Percentiles rank a stretch among this genome's conserved stretches.
Evolutionary conservation across 2,113 vertebrate genomes (phyloP).

Genomic region (Muntiacus muntjak): DNA sequence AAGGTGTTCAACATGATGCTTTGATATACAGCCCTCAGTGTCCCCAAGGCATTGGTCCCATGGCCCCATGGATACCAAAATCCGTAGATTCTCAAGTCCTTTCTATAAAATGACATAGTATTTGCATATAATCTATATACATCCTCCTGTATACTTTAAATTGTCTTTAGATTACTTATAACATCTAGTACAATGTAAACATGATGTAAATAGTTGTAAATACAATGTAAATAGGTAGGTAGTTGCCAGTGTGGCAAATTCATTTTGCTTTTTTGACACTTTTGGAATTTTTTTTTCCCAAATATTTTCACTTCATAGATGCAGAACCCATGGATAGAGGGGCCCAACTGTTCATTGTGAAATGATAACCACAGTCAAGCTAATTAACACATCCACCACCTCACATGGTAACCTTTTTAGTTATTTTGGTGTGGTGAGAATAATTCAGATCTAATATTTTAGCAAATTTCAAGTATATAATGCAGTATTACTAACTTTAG

Average conservation of each 20-base stretch:
- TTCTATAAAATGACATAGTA: neutral
- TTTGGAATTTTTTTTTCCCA: neutral
- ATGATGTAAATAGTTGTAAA: neutral
- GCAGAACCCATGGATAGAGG: neutral
- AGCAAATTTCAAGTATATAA: neutral
- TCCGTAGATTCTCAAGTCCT: neutral
- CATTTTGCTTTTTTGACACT: neutral
- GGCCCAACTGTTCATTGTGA: neutral
- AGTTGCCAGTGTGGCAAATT: neutral
- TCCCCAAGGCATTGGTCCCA: neutral
- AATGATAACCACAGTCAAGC: neutral
- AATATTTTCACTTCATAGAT: neutral
- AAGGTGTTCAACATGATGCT: neutral
- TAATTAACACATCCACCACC: neutral
- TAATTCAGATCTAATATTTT: neutral
- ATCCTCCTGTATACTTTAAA: neutral
- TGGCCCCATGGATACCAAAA: neutral
- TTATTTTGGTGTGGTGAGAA: neutral
- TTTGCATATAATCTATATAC: neutral
- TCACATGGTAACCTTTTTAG: neutral
- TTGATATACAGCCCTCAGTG: neutral
- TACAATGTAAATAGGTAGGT: neutral
- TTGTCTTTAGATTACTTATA: neutral
- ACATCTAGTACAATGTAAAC: neutral
- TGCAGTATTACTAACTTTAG: neutral